phyloP scores from a whole-genome alignment of 2,113 vertebrate genomes.

The Urocitellus parryii region DNA sequence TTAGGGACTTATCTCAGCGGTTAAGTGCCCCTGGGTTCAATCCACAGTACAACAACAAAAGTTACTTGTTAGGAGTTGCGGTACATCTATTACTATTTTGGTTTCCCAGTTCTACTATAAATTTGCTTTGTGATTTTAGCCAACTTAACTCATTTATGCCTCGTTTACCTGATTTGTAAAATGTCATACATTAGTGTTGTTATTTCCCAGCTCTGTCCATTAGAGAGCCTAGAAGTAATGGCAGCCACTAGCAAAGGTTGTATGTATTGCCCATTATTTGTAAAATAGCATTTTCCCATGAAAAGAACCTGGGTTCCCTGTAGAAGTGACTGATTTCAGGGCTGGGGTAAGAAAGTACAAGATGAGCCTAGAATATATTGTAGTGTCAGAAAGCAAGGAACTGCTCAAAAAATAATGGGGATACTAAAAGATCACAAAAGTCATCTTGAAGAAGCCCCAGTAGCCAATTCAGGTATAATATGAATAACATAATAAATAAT shows the following conservation, averaged over 20 bases:
- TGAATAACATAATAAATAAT: neutral
- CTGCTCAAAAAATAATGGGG: neutral
- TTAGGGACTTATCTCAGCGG: too few relatives aligned
- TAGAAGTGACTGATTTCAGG: constrained; percentile 11
- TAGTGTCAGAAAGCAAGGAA: neutral
- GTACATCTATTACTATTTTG: constrained; percentile 1
- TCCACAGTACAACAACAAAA: too few relatives aligned
- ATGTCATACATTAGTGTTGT: neutral
- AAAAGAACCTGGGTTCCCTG: neutral
- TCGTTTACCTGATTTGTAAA: neutral
- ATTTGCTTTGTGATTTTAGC: constrained; percentile 16
- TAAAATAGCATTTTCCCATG: neutral
- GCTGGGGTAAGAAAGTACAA: neutral
- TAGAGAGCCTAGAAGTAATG: neutral
- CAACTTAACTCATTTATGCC: constrained; percentile 29
- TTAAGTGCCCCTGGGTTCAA: too few relatives aligned
- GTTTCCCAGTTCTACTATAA: neutral
- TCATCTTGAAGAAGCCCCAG: neutral
- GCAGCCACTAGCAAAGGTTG: neutral
- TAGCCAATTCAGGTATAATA: neutral
- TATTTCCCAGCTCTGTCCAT: constrained; percentile 27
- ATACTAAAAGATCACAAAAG: neutral
- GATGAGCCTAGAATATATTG: neutral
- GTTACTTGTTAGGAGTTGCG: neutral
- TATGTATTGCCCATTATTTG: neutral